These are phyloP conservation scores for Conus betulinus DNA, from an alignment of 1,140 invertebrate genomes.

Conservation along the genomic window DNA sequence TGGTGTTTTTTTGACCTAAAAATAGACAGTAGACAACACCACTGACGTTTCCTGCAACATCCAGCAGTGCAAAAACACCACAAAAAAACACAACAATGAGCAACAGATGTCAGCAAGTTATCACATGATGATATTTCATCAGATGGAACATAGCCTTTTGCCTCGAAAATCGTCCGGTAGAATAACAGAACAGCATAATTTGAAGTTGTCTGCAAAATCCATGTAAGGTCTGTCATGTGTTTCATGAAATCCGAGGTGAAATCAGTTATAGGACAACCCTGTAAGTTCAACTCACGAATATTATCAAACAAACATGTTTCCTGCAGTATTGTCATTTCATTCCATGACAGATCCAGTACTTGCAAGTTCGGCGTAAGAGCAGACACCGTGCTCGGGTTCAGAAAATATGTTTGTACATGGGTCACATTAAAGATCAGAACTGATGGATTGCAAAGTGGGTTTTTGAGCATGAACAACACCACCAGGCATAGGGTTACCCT, in stretches of 20 bases:
- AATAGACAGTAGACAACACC: background rate
- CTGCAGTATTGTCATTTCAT: background rate
- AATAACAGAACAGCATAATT: background rate
- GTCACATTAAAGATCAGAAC: background rate
- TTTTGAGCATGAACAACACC: background rate
- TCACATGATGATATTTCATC: conserved; percentile 9
- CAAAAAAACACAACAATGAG: background rate
- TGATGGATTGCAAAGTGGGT: background rate
- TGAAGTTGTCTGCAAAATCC: background rate
- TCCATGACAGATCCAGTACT: background rate
- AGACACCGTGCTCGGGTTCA: background rate
- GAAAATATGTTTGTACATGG: background rate
- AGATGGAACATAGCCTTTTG: background rate
- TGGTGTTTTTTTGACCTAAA: background rate
- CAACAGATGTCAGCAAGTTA: background rate
- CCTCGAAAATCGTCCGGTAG: background rate
- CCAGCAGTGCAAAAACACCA: background rate
- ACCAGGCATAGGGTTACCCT: background rate
- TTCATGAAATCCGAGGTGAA: background rate
- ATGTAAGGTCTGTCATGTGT: background rate
- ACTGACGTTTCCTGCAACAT: background rate
- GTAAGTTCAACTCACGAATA: background rate
- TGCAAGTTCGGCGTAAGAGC: background rate
- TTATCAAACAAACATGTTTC: background rate
- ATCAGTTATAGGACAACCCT: background rate